A percentile compares a stretch with the other conserved stretches of the same genome.
These are phyloP conservation scores for Pectinophora gossypiella DNA, from an alignment of 1,140 invertebrate genomes.

Conservation along the genomic window DNA sequence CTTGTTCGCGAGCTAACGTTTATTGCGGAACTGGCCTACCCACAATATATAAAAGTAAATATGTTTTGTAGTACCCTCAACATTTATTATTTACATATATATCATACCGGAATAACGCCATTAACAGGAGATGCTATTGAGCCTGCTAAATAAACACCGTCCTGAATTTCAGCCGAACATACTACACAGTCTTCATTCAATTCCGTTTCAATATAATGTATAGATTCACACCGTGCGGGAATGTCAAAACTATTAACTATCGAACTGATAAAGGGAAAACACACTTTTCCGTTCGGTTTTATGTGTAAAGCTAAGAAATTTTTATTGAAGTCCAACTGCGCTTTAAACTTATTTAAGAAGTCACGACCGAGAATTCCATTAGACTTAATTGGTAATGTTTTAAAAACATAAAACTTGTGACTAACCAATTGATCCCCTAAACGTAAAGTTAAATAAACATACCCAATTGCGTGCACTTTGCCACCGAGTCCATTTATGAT, in stretches of 20 bases:
- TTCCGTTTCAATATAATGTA: slow-evolving; percentile 5
- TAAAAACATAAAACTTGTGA: slow-evolving; percentile 27
- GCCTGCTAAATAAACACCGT: slow-evolving; percentile 17
- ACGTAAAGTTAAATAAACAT: slow-evolving; percentile 15
- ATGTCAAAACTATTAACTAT: slow-evolving; percentile 1
- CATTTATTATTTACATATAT: slow-evolving; percentile 16
- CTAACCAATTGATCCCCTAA: slow-evolving; percentile 4
- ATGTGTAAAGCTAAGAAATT: neutral
- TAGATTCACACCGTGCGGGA: slow-evolving; percentile 1
- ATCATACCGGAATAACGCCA: too few relatives aligned
- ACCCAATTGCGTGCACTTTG: slow-evolving; percentile 23
- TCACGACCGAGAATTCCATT: slow-evolving; percentile 17
- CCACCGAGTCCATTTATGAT: slow-evolving; percentile 24
- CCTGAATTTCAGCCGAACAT: slow-evolving; percentile 8
- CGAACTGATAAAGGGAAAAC: neutral
- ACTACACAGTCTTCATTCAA: slow-evolving; percentile 15
- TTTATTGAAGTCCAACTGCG: slow-evolving; percentile 5
- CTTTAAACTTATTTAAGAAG: slow-evolving; percentile 15
- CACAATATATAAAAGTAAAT: too few relatives aligned
- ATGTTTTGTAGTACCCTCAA: too few relatives aligned
- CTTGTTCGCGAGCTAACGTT: too few relatives aligned
- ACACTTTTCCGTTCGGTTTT: neutral
- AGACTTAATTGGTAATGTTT: slow-evolving; percentile 17
- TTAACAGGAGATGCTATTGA: slow-evolving; percentile 10
- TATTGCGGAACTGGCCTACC: too few relatives aligned